A percentile compares a stretch with the other conserved stretches of the same genome.
These are phyloP conservation scores for Dendrolimus houi DNA, from an alignment of 2,888 invertebrate genomes.

Conservation along the genomic window DNA sequence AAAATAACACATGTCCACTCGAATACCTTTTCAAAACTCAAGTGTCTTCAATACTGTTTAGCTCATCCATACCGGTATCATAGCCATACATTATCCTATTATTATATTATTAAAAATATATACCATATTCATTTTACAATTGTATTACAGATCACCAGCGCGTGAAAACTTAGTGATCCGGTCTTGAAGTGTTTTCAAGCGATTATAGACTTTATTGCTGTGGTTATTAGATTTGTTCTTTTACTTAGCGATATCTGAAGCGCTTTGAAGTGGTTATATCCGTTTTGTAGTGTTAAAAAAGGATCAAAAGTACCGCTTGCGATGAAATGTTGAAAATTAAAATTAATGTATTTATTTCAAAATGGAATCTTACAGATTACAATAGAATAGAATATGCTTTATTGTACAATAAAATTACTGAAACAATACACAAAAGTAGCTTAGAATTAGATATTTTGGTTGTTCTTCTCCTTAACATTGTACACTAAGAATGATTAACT, in stretches of 20 bases:
- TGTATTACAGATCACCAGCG: slow-evolving; percentile 50
- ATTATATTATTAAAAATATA: slow-evolving; percentile 70
- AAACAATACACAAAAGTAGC: no score
- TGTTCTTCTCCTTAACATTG: no score
- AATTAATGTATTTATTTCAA: no score
- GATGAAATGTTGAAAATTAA: not conserved
- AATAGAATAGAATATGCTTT: no score
- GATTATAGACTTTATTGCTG: slow-evolving; percentile 10
- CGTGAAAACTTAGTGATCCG: slow-evolving; percentile 65
- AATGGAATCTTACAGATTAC: no score
- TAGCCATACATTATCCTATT: slow-evolving; percentile 31
- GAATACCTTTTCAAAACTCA: not conserved
- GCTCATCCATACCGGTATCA: slow-evolving; percentile 21
- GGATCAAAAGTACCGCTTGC: not conserved
- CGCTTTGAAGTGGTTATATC: slow-evolving; percentile 37
- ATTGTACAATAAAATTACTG: no score
- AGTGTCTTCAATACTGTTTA: not conserved
- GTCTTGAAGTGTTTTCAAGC: slow-evolving; percentile 57
- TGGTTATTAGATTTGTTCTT: slow-evolving; percentile 12
- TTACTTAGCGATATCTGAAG: slow-evolving; percentile 17
- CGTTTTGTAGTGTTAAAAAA: slow-evolving; percentile 32
- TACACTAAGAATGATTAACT: no score
- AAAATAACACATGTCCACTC: slow-evolving; percentile 4
- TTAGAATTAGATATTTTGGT: no score
- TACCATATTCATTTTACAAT: slow-evolving; percentile 48